Evolutionary conservation across 2,797 vertebrate genomes (phyloP).

Genomic region (Chrysocyon brachyurus): DNA sequence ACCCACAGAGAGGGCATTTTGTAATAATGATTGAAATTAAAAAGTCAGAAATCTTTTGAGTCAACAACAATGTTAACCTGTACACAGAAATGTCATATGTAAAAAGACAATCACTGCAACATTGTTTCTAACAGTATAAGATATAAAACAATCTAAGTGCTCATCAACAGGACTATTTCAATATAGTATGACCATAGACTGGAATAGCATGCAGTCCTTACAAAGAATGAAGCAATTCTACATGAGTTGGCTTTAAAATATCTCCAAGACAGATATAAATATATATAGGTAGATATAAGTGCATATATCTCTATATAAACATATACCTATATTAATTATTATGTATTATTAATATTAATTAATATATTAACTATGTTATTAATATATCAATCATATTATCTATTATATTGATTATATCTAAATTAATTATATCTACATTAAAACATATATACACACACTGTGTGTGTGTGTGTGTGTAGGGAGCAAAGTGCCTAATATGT

Average conservation of each 20-base stretch:
- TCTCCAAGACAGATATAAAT: background rate
- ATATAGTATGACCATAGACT: background rate
- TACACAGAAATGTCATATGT: background rate
- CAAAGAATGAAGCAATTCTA: constrained; percentile 9
- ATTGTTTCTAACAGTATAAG: background rate
- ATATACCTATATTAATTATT: too few relatives aligned
- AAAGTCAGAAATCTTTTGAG: background rate
- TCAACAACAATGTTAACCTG: constrained; percentile 23
- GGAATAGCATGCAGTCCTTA: background rate
- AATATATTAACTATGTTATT: too few relatives aligned
- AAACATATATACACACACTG: too few relatives aligned
- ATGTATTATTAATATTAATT: too few relatives aligned
- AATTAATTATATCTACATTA: too few relatives aligned
- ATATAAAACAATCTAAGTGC: constrained; percentile 1
- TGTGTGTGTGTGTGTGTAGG: too few relatives aligned
- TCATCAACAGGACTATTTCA: constrained; percentile 34
- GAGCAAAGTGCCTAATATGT: background rate
- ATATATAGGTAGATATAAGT: too few relatives aligned
- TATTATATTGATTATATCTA: too few relatives aligned
- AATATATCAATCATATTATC: too few relatives aligned
- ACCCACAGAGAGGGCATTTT: background rate
- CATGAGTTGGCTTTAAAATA: constrained; percentile 20
- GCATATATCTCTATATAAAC: too few relatives aligned
- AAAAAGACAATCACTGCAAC: constrained; percentile 22
- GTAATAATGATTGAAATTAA: constrained; percentile 40